Base-by-base conservation (phyloP, 2,888 invertebrate genomes). In the Sicus ferrugineus region DNA sequence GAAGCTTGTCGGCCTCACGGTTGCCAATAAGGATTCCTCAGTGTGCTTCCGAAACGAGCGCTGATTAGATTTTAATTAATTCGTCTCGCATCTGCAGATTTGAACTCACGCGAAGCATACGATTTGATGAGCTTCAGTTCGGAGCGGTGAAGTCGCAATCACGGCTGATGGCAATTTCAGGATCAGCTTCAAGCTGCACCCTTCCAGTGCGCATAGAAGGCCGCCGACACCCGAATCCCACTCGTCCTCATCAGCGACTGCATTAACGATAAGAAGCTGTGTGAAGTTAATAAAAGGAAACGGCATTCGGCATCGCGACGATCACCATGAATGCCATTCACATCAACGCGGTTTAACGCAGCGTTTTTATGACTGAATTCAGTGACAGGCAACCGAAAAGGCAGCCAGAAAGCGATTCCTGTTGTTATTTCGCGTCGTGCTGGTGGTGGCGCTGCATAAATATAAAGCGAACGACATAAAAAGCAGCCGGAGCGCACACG, bases 261-360 rank as follows among this genome's bases (percentile, higher is more conserved):
- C 50, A 38, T 58, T 11, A 59, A 54, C 28, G 62, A 68, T 68
- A 61, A 61, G 68, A 38, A 59, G 38, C 52, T 68, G 38, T 62
- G 61, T 50, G 68, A 68, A 68, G 68, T 68, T 68, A 68, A 68
- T 68, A 68, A 68, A 68, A 56, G 26, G 21, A 56, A 63, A 64
- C 23, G 67, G 48, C 46, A 28, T 54, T 54, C 54, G 54, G 54
- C 23, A 28, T 3, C 54, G 38, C 19, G 19, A 52, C 28, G 58
- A 65, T 56, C 46, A 68, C 42, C 16, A 48, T 54, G 58, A 58
- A 67, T 42, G 67, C 7, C 63, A 16, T 50, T 62, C 69, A 64
- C 69, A 69, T 65, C 65, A 58, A 50, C 23, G 65, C 59, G 46
- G 38, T 59, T 65, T 63, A 31, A 64, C 56, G 63, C 26, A 3